Conservation (phyloP, 2,888 invertebrate species). For the Tanypteryx hageni region DNA sequence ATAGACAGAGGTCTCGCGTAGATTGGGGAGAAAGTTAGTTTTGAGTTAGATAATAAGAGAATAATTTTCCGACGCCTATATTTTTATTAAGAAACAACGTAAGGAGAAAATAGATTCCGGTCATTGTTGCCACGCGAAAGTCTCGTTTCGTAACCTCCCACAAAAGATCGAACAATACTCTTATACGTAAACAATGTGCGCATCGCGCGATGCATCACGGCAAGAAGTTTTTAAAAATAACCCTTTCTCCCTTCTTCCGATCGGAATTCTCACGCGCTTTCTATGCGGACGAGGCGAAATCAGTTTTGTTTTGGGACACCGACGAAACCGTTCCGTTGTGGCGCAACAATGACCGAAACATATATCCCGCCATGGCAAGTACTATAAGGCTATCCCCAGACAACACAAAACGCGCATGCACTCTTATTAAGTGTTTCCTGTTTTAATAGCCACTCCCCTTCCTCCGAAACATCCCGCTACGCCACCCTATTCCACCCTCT, state of each 20-base stretch:
- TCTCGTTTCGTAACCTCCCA: neutral
- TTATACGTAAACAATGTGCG: neutral
- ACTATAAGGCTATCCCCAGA: neutral
- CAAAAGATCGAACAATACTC: neutral
- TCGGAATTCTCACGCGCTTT: neutral
- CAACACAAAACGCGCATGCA: neutral
- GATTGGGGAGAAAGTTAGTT: neutral
- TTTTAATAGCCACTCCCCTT: neutral
- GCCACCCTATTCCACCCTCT: neutral
- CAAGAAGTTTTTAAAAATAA: neutral
- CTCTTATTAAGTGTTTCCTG: slow-evolving; percentile 29
- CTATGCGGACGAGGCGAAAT: neutral
- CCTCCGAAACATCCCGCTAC: neutral
- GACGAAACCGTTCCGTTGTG: neutral
- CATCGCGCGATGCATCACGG: neutral
- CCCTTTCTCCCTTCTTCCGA: neutral
- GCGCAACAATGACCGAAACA: slow-evolving; percentile 18
- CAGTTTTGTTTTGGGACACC: neutral
- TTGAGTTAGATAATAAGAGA: neutral
- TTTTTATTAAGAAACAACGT: neutral
- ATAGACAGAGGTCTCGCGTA: too few relatives aligned
- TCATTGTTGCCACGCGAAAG: neutral
- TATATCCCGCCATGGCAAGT: neutral
- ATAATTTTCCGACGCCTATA: neutral
- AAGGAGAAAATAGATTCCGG: neutral